Percentiles rank a stretch among this genome's conserved stretches.
Conservation (phyloP, 2,113 vertebrate genomes). For the Vidua chalybeata region DNA sequence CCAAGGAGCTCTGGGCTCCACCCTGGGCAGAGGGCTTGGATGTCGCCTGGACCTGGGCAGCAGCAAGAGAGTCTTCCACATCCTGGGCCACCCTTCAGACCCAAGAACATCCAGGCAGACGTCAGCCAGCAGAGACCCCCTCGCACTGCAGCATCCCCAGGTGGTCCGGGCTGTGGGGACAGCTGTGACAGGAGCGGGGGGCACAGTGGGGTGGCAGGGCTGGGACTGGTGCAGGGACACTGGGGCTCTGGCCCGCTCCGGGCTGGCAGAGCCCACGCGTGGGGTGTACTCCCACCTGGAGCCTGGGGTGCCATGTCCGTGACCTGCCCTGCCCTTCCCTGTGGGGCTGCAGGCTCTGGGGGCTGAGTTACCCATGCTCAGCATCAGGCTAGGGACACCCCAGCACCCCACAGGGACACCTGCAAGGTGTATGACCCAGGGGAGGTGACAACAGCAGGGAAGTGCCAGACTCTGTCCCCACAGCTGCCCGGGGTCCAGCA, state of each 20-base stretch:
- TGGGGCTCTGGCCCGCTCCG: fast-evolving
- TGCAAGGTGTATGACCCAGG: not conserved
- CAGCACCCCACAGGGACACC: not conserved
- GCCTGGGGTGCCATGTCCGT: fast-evolving
- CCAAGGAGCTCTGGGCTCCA: not conserved
- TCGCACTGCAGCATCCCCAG: not conserved
- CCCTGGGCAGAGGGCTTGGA: not conserved
- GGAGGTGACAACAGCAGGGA: not conserved
- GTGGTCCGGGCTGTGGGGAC: fast-evolving
- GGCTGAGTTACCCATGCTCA: not conserved
- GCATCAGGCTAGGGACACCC: not conserved
- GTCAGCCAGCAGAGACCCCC: fast-evolving
- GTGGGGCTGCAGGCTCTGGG: not conserved
- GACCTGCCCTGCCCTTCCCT: not conserved
- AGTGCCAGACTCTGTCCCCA: not conserved
- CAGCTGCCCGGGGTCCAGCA: not conserved
- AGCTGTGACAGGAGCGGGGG: fast-evolving
- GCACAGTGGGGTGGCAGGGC: not conserved
- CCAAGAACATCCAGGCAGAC: not conserved
- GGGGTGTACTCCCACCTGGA: fast-evolving
- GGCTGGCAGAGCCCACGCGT: fast-evolving
- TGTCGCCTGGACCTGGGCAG: not conserved
- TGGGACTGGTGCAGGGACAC: not conserved
- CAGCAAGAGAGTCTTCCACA: fast-evolving
- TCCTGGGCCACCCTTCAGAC: too few relatives aligned